A percentile compares a stretch with the other conserved stretches of the same genome.
phyloP scores from a whole-genome alignment of 2,888 invertebrate genomes.

The Sepiola atlantica region DNA sequence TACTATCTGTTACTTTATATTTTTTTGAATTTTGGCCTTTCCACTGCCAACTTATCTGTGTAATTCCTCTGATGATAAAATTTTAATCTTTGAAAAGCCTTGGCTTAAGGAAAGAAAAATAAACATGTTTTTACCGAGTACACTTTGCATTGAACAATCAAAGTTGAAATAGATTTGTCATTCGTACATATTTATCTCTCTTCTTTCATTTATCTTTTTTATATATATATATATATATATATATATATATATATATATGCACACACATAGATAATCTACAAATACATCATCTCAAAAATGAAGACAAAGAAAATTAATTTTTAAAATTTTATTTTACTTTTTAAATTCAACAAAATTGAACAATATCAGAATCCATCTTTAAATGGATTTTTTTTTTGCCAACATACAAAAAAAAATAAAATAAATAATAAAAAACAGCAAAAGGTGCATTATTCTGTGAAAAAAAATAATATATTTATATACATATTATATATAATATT shows the following conservation, averaged over 20 bases:
- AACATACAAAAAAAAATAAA: neutral
- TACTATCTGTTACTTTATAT: no score
- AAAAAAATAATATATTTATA: slow-evolving; percentile 34
- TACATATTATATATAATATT: neutral
- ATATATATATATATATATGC: neutral
- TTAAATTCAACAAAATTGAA: neutral
- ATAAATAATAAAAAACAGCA: neutral
- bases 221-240: neutral
- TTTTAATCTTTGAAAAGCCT: no score
- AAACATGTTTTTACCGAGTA: no score
- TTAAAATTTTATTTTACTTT: neutral
- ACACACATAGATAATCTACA: neutral
- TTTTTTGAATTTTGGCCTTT: no score
- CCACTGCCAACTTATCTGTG: no score
- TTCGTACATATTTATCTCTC: no score
- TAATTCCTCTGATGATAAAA: no score
- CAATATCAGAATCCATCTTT: neutral
- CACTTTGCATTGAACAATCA: no score
- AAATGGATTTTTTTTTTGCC: neutral
- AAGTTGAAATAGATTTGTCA: no score
- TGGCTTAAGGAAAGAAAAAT: no score
- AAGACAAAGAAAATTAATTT: neutral
- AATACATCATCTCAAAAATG: neutral
- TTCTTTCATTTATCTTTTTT: no score
- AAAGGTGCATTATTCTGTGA: neutral